Evolutionary conservation across 1,140 invertebrate species (phyloP).

Genomic region (Stegodyphus dumicola): DNA sequence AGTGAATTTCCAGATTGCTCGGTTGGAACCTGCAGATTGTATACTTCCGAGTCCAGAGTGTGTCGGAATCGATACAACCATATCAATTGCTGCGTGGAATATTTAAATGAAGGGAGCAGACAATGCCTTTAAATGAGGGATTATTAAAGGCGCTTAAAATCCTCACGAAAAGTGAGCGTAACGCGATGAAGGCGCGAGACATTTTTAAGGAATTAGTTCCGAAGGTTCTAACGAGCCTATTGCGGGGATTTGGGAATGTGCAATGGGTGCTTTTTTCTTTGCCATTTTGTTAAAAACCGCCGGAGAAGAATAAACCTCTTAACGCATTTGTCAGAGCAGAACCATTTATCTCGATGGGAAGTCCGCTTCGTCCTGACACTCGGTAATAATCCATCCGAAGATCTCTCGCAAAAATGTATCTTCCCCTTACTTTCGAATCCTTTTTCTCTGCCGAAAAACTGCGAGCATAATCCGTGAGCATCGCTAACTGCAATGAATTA

Average conservation of each 20-base stretch:
- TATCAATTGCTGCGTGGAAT: constrained; percentile 13
- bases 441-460: constrained; percentile 27
- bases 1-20: too few species aligned
- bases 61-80: neutral
- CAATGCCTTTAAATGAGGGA: constrained; percentile 47
- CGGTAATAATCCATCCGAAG: constrained; percentile 29
- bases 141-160: constrained; percentile 39
- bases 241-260: constrained; percentile 26
- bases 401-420: constrained; percentile 27
- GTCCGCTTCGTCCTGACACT: constrained; percentile 23
- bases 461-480: constrained; percentile 34
- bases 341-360: constrained; percentile 31
- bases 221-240: constrained; percentile 36
- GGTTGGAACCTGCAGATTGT: too few species aligned
- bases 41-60: too few species aligned
- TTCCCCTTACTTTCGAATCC: neutral
- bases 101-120: constrained; percentile 49
- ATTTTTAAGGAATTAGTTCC: constrained; percentile 44
- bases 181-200: constrained; percentile 29
- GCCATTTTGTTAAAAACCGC: constrained; percentile 41
- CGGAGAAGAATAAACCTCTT: constrained; percentile 53
- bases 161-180: constrained; percentile 44
- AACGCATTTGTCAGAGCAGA: constrained; percentile 46
- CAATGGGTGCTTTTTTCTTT: constrained; percentile 10
- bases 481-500: constrained; percentile 44